phyloP scores from a whole-genome alignment of 2,888 invertebrate genomes.

The Peribatodes rhomboidaria region DNA sequence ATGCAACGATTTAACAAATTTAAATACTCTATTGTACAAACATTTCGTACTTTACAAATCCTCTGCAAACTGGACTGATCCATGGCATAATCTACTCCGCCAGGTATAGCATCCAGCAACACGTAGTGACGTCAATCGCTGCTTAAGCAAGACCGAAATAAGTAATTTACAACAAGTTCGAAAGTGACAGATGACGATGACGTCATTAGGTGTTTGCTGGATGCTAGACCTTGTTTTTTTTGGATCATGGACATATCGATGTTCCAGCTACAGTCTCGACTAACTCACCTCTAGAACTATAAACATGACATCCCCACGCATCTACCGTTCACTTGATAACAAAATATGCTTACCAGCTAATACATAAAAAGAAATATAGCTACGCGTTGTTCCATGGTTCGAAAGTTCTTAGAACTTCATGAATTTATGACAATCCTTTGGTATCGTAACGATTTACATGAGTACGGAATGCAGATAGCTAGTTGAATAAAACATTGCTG shows the following conservation, averaged over 20 bases:
- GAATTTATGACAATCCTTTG: conserved; percentile 31
- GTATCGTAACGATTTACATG: conserved; percentile 23
- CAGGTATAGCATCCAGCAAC: too few species aligned
- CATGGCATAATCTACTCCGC: too few species aligned
- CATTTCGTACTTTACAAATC: conserved; percentile 7
- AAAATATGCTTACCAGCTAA: conserved; percentile 2
- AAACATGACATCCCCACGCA: conserved; percentile 5
- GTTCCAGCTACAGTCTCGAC: not conserved
- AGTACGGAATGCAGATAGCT: conserved; percentile 28
- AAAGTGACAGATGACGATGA: too few species aligned
- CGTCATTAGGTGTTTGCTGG: too few species aligned
- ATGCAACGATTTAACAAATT: conserved; percentile 20
- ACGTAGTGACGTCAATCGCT: too few species aligned
- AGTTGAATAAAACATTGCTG: not conserved
- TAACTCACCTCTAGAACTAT: not conserved
- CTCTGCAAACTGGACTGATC: not conserved
- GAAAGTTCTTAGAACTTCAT: conserved; percentile 41
- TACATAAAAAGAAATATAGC: conserved; percentile 1
- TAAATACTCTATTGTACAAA: not conserved
- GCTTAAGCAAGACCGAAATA: too few species aligned
- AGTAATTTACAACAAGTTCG: too few species aligned
- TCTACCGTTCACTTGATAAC: conserved; percentile 7
- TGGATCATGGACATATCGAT: too few species aligned
- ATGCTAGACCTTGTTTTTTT: too few species aligned
- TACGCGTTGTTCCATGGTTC: conserved; percentile 12